A percentile compares a stretch with the other conserved stretches of the same genome.
These are phyloP conservation scores for Nannoperca australis DNA, from an alignment of 2,797 vertebrate genomes.

Conservation along the genomic window DNA sequence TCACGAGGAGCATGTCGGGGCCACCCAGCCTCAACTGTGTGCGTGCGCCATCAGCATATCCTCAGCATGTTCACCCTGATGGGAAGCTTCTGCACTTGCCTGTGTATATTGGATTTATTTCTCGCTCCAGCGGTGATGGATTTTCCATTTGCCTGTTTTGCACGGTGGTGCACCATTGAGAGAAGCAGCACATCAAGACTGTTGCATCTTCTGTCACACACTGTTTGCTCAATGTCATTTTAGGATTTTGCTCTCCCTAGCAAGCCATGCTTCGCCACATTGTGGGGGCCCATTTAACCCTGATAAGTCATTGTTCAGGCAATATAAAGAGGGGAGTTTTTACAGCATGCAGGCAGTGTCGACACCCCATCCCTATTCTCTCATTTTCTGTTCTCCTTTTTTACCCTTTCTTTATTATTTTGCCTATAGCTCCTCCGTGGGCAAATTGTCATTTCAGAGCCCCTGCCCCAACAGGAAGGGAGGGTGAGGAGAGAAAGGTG, in stretches of 20 bases:
- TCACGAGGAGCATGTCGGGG: constrained; percentile 8
- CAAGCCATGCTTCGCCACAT: constrained; percentile 46
- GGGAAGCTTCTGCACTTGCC: constrained; percentile 51
- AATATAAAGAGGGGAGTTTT: constrained; percentile 45
- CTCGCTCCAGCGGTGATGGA: constrained; percentile 64
- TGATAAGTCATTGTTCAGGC: constrained; percentile 72
- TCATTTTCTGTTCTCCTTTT: constrained; percentile 16
- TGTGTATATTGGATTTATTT: constrained; percentile 71
- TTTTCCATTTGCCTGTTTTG: constrained; percentile 70
- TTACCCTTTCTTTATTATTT: constrained; percentile 36
- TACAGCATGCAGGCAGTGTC: constrained; percentile 14
- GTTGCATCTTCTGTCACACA: constrained; percentile 69
- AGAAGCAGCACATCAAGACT: constrained; percentile 49
- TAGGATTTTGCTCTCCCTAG: constrained; percentile 47
- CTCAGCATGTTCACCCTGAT: constrained; percentile 57
- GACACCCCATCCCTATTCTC: neutral
- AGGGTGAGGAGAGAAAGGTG: neutral
- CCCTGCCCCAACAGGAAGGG: constrained; percentile 25
- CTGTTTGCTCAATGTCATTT: constrained; percentile 65
- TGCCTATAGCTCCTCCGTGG: constrained; percentile 50
- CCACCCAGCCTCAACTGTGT: constrained; percentile 23
- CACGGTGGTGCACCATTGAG: constrained; percentile 38
- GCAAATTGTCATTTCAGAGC: constrained; percentile 66
- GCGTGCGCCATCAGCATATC: constrained; percentile 59
- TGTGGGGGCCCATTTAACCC: constrained; percentile 66